These are phyloP conservation scores for Ophioninae sp. DNA, from an alignment of 2,888 invertebrate genomes.

Conservation along the genomic window DNA sequence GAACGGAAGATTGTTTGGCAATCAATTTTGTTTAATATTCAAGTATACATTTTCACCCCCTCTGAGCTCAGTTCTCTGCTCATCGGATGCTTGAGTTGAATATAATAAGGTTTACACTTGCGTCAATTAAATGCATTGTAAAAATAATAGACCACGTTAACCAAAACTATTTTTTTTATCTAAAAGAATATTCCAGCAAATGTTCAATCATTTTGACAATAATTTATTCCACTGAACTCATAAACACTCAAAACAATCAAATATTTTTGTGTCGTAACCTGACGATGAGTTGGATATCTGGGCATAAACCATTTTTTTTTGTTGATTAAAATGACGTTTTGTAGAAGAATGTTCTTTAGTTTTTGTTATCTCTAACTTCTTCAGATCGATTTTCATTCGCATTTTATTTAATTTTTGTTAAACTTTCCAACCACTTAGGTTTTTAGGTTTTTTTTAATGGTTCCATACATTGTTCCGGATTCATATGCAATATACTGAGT, in stretches of 20 bases:
- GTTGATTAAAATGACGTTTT: not conserved
- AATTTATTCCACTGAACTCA: not conserved
- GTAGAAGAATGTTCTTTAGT: not conserved
- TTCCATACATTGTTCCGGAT: too few species aligned
- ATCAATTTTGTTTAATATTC: conserved; percentile 21
- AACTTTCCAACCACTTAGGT: too few species aligned
- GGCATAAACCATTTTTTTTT: not conserved
- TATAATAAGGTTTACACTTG: not conserved
- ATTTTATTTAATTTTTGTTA: too few species aligned
- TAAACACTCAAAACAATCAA: not conserved
- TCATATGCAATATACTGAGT: too few species aligned
- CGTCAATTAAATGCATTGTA: not conserved
- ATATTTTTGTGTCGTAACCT: not conserved
- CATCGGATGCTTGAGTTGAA: not conserved
- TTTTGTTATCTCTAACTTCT: not conserved
- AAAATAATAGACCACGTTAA: not conserved
- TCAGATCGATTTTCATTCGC: not conserved
- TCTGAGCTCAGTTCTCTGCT: not conserved
- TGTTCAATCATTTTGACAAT: not conserved
- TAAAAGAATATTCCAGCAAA: not conserved
- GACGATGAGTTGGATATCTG: not conserved
- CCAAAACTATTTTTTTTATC: not conserved
- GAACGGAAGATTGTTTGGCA: not conserved
- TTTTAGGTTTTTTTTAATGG: too few species aligned
- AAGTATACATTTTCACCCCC: not conserved